A percentile compares a stretch with the other conserved stretches of the same genome.
Conservation (phyloP, 2,888 invertebrate species). For the Choreutis nemorana region DNA sequence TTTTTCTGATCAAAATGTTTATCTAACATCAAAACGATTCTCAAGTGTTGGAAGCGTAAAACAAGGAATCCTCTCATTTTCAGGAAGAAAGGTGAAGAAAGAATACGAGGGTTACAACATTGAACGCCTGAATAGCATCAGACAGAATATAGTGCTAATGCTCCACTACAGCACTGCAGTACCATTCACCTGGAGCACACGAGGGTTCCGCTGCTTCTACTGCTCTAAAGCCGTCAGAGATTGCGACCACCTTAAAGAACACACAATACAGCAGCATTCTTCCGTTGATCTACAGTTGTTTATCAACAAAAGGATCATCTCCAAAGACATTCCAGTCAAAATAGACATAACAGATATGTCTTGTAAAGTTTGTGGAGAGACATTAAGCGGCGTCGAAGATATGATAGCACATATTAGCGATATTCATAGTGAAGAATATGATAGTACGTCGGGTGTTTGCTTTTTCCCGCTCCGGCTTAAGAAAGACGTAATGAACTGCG, state of each 20-base stretch:
- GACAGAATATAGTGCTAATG: slow-evolving; percentile 30
- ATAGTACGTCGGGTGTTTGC: slow-evolving; percentile 22
- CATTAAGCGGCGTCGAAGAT: slow-evolving; percentile 22
- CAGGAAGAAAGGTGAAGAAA: slow-evolving; percentile 26
- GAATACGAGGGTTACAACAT: slow-evolving; percentile 19
- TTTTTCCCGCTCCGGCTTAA: slow-evolving; percentile 35
- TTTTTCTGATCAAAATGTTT: too few relatives aligned
- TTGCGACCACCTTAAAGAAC: slow-evolving; percentile 26
- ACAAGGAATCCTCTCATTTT: slow-evolving; percentile 29
- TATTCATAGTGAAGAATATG: slow-evolving; percentile 26
- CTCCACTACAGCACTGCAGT: slow-evolving; percentile 33
- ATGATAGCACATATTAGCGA: slow-evolving; percentile 26
- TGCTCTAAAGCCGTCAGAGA: slow-evolving; percentile 34
- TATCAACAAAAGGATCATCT: slow-evolving; percentile 27
- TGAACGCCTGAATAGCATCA: slow-evolving; percentile 26
- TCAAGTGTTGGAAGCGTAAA: too few relatives aligned
- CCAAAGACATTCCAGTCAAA: slow-evolving; percentile 43
- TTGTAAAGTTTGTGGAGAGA: slow-evolving; percentile 28
- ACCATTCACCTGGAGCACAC: slow-evolving; percentile 43
- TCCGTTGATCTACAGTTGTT: slow-evolving; percentile 23
- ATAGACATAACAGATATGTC: slow-evolving; percentile 28
- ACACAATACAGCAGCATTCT: slow-evolving; percentile 24
- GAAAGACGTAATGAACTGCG: slow-evolving; percentile 28
- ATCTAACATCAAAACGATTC: too few relatives aligned
- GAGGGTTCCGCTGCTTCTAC: slow-evolving; percentile 41